phyloP scores from a whole-genome alignment of 2,888 invertebrate species.

The Ochropleura plecta region DNA sequence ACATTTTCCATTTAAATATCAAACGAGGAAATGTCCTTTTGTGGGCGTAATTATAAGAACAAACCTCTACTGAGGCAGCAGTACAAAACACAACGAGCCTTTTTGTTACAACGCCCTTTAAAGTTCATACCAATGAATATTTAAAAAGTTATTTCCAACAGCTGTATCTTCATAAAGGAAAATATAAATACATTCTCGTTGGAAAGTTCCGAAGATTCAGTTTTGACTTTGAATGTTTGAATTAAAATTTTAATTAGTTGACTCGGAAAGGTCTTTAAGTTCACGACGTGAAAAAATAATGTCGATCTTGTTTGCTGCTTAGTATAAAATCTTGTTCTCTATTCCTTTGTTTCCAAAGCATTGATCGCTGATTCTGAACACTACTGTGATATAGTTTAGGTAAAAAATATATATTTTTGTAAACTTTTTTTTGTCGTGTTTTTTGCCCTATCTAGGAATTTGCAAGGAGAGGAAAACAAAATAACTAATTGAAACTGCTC shows the following conservation, averaged over 20 bases:
- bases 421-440: no score
- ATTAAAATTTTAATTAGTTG: conserved; percentile 62
- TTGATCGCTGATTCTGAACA: no score
- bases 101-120: conserved; percentile 36
- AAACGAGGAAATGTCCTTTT: conserved; percentile 22
- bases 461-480: no score
- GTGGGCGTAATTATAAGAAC: conserved; percentile 43
- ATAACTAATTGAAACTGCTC: no score
- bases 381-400: no score
- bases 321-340: not conserved
- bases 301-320: conserved; percentile 1
- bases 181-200: conserved; percentile 48
- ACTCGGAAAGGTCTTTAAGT: not conserved
- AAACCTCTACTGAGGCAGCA: conserved; percentile 7
- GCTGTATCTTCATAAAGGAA: conserved; percentile 23
- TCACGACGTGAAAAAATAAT: conserved; percentile 6
- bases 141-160: conserved; percentile 45
- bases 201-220: conserved; percentile 35
- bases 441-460: no score
- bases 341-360: no score
- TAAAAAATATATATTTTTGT: no score
- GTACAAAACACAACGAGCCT: conserved; percentile 14
- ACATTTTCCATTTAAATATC: conserved; percentile 23
- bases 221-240: conserved; percentile 40
- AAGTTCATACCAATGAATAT: conserved; percentile 58